Percentiles rank a stretch among this genome's conserved stretches.
Evolutionary conservation across 2,888 invertebrate species (phyloP).

Genomic region (Thecophora atra): DNA sequence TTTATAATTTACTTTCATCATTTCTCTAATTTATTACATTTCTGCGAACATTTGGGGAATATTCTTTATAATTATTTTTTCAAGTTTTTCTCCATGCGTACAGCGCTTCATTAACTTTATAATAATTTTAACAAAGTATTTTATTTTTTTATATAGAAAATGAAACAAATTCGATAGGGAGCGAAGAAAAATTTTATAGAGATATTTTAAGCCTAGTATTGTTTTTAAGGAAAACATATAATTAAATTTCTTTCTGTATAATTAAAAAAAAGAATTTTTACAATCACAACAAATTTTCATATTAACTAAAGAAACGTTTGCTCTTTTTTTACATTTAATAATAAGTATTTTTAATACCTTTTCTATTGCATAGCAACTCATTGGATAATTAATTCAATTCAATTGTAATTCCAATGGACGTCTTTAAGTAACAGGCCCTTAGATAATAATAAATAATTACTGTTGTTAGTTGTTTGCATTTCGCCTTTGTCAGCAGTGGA

Average conservation of each 20-base stretch:
- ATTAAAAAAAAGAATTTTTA: slow-evolving; percentile 32
- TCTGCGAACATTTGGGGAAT: slow-evolving; percentile 39
- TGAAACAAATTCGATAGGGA: slow-evolving; percentile 35
- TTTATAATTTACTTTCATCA: not conserved
- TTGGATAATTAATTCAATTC: slow-evolving; percentile 50
- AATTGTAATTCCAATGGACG: slow-evolving; percentile 53
- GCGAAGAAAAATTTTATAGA: not conserved
- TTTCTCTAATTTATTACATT: not conserved
- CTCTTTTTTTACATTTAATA: not conserved
- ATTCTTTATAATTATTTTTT: slow-evolving; percentile 33
- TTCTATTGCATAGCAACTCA: not conserved
- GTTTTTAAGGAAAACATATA: not conserved
- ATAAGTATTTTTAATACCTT: slow-evolving; percentile 21
- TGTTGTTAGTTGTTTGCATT: slow-evolving; percentile 19
- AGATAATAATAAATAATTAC: slow-evolving; percentile 43
- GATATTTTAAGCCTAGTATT: no score
- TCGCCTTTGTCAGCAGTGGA: not conserved
- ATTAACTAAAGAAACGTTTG: not conserved
- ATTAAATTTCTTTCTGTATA: slow-evolving; percentile 34
- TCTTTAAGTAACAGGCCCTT: slow-evolving; percentile 65
- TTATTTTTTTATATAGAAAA: slow-evolving; percentile 15
- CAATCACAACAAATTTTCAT: not conserved
- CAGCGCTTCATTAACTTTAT: slow-evolving; percentile 37
- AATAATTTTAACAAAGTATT: slow-evolving; percentile 36
- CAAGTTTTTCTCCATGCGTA: slow-evolving; percentile 40